These are phyloP conservation scores for Philonicus albiceps DNA, from an alignment of 2,888 invertebrate genomes.

Conservation along the genomic window DNA sequence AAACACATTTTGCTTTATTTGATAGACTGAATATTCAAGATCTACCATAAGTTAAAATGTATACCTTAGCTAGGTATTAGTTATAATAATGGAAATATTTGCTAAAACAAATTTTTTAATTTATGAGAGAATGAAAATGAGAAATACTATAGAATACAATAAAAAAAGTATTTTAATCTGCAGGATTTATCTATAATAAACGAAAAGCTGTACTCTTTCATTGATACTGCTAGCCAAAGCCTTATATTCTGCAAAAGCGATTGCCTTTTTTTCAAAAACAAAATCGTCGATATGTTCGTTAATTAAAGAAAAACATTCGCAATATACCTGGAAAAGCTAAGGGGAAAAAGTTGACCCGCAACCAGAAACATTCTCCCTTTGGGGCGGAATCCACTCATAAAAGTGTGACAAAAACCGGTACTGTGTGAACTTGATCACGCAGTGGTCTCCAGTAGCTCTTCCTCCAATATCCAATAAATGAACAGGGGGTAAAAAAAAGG, in stretches of 20 bases:
- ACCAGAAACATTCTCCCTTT: background rate
- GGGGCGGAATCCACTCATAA: background rate
- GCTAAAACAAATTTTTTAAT: too few species aligned
- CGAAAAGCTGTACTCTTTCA: background rate
- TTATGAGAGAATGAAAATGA: too few species aligned
- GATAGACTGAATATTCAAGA: too few species aligned
- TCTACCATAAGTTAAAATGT: too few species aligned
- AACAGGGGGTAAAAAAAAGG: background rate
- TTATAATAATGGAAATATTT: too few species aligned
- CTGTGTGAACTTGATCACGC: conserved; percentile 5
- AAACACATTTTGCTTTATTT: too few species aligned
- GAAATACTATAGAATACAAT: too few species aligned
- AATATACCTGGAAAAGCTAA: background rate
- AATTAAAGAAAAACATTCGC: background rate
- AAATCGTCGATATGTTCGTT: background rate
- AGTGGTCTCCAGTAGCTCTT: background rate
- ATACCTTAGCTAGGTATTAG: too few species aligned
- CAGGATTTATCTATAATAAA: background rate
- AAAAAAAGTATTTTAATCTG: background rate
- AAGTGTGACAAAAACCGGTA: background rate
- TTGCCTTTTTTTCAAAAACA: background rate
- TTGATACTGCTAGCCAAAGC: background rate
- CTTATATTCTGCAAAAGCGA: background rate
- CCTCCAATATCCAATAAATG: conserved; percentile 1
- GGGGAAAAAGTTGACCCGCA: background rate